phyloP scores from a whole-genome alignment of 2,113 vertebrate genomes.

The Macquaria ambigua region DNA sequence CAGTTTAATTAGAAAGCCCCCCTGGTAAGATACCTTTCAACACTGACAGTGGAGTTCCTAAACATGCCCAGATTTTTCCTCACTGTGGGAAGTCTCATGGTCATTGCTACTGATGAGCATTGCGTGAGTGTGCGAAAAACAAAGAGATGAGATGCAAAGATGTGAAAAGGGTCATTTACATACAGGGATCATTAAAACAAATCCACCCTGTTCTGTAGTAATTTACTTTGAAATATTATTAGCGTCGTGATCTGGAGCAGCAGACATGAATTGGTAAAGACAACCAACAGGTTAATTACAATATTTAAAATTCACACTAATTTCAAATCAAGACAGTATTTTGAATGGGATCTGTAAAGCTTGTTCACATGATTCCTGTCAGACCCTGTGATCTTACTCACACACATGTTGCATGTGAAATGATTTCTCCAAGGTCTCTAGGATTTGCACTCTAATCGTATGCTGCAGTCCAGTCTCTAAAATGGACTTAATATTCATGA shows the following conservation, averaged over 20 bases:
- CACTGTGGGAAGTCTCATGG: conserved; percentile 68
- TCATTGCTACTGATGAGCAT: conserved; percentile 67
- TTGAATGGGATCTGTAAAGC: background rate
- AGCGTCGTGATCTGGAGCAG: conserved; percentile 40
- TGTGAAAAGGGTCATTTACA: conserved; percentile 71
- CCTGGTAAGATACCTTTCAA: conserved; percentile 78
- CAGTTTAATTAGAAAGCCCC: conserved; percentile 85
- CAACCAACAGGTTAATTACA: conserved; percentile 13
- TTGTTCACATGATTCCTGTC: background rate
- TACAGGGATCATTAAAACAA: conserved; percentile 63
- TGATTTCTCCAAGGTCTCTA: background rate
- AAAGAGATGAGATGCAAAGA: conserved; percentile 67
- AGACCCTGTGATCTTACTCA: background rate
- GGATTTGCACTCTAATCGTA: too few relatives aligned
- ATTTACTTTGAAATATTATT: conserved; percentile 59
- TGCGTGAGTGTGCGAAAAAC: conserved; percentile 44
- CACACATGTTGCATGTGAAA: background rate
- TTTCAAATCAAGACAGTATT: background rate
- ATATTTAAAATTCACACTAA: conserved; percentile 1
- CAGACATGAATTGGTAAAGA: conserved; percentile 13
- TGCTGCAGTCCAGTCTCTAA: background rate
- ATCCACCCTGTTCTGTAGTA: conserved; percentile 45
- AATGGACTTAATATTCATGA: background rate
- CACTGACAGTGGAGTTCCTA: conserved; percentile 67
- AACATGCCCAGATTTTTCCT: conserved; percentile 69